Percentiles rank a stretch among this genome's conserved stretches.
Evolutionary conservation across 2,113 vertebrate species (phyloP).

Genomic region (Oryzias celebensis): DNA sequence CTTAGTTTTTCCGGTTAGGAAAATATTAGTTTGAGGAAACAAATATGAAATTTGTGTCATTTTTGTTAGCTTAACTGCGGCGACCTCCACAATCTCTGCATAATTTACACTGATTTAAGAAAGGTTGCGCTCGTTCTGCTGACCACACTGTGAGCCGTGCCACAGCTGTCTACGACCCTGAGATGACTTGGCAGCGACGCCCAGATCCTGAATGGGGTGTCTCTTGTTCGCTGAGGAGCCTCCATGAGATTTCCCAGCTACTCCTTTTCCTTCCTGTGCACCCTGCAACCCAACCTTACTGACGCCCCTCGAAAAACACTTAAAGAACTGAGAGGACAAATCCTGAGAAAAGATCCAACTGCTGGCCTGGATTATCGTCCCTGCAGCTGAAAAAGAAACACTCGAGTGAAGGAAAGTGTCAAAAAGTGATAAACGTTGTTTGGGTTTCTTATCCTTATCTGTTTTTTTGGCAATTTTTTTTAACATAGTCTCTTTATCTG

Average conservation of each 20-base stretch:
- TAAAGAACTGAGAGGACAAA: constrained; percentile 29
- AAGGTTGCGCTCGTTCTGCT: neutral
- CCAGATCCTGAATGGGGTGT: constrained; percentile 55
- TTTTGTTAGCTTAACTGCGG: neutral
- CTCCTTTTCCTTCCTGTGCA: constrained; percentile 71
- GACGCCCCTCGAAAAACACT: constrained; percentile 42
- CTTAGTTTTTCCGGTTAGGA: constrained; percentile 28
- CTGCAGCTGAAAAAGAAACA: neutral
- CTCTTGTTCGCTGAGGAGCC: constrained; percentile 58
- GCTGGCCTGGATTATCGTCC: neutral
- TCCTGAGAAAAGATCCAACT: constrained; percentile 41
- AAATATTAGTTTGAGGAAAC: constrained; percentile 51
- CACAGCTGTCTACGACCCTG: constrained; percentile 49
- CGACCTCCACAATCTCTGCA: neutral
- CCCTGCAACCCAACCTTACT: constrained; percentile 51
- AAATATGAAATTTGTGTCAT: constrained; percentile 19
- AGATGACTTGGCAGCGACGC: constrained; percentile 54
- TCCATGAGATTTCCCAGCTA: constrained; percentile 68
- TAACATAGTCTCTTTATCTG: too few relatives aligned
- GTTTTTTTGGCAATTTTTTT: neutral
- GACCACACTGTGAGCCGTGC: neutral
- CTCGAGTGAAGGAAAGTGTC: constrained; percentile 1
- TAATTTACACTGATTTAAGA: neutral
- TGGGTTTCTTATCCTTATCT: neutral
- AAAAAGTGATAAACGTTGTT: constrained; percentile 2